Evolutionary conservation across 1,140 invertebrate genomes (phyloP), one percentile per base, ranked within the genome.

Genomic region (Gyrodactylus bullatarudis): DNA sequence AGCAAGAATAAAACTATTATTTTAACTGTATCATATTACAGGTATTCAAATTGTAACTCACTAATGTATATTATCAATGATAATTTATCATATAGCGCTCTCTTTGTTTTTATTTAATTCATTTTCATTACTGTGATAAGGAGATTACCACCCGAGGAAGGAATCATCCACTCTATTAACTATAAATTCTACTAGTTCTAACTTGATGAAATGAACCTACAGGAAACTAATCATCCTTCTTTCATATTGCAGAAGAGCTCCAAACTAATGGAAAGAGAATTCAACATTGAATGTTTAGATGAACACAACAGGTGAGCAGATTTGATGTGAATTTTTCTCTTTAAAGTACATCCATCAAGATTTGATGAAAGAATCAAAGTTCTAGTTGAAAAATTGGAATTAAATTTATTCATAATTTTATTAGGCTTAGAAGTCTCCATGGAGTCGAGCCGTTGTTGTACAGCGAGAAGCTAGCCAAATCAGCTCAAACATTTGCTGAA

Each of bases 401-500:
- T 8, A 54, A 54, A 54, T 16, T 8, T 54, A 54, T 54, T 54
- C 34, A 54, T 54, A 16, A 8, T 16, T 54, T 54, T 8, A 54
- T 71, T 25, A 71, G 70, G 1, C 24, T 71, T 20, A 73, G 72
- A 68, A 23, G 27, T 23, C 2, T 26, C 1, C 72, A 73, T 26
- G 34, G 68, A 69, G 34, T 27, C 1, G 1, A 16, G 22, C 2
- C 1, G 8, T 69, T 73, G 23, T n/a, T 27, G 1, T 73, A 25
- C 25, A 26, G 82, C 76, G 85, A 85, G 78, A 85, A 86, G 78
- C 85, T 87, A 77, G 79, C 78, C 74, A 74, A 75, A 26, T 68
- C 75, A 27, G 86, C 87, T 74, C 86, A 89, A 80, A 86, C 87
- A 78, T 90, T 88, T 88, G 88, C 88, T 0, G 86, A 87, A 74